phyloP scores from a whole-genome alignment of 2,113 vertebrate species.

The Passer domesticus region DNA sequence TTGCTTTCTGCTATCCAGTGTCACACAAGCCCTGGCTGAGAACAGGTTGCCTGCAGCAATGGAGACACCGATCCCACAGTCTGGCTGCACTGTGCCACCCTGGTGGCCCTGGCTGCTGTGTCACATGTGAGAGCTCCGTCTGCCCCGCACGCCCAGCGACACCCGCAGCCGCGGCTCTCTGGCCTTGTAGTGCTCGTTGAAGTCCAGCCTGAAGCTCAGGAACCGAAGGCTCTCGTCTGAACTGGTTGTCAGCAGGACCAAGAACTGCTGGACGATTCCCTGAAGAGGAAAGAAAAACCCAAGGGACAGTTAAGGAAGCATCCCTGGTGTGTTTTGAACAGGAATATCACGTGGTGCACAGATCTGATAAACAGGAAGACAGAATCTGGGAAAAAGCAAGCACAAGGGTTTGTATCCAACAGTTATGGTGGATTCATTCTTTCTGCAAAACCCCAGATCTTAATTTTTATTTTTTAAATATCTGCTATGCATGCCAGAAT shows the following conservation, averaged over 20 bases:
- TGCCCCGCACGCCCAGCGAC: slow-evolving; percentile 77
- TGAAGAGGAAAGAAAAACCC: slow-evolving; percentile 46
- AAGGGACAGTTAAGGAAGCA: neutral
- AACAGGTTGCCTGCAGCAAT: neutral
- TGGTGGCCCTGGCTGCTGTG: neutral
- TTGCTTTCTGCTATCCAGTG: slow-evolving; percentile 2
- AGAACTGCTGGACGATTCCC: slow-evolving; percentile 95
- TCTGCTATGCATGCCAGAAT: neutral
- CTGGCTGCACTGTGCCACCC: neutral
- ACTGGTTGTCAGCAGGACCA: slow-evolving; percentile 89
- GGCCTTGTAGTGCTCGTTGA: slow-evolving; percentile 93
- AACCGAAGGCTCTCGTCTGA: slow-evolving; percentile 91
- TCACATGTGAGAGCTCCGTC: neutral
- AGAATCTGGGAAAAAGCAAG: neutral
- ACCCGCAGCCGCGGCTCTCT: slow-evolving; percentile 86
- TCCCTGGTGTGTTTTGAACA: neutral
- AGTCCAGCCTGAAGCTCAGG: slow-evolving; percentile 96
- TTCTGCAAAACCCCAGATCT: neutral
- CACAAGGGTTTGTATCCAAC: neutral
- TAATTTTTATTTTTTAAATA: neutral
- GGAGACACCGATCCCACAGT: rapidly evolving
- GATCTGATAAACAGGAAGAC: neutral
- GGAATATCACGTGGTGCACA: neutral
- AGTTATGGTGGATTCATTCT: neutral
- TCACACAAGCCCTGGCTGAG: neutral